A percentile compares a stretch with the other conserved stretches of the same genome.
These are phyloP conservation scores for Tetragnatha montana DNA, from an alignment of 2,888 invertebrate species.

Conservation along the genomic window DNA sequence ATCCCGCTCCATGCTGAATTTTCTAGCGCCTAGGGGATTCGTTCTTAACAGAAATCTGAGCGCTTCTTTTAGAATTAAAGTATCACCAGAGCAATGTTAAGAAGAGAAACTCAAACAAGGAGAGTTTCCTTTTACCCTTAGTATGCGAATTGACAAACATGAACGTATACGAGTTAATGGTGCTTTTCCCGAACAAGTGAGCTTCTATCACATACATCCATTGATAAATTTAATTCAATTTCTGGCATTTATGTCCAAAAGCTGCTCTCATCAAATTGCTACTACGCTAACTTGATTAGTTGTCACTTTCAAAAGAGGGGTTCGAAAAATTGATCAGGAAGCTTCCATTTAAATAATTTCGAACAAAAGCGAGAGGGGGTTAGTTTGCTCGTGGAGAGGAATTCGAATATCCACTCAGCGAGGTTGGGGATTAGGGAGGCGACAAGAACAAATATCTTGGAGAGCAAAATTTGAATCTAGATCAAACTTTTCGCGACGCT, in stretches of 20 bases:
- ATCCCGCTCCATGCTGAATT: not conserved
- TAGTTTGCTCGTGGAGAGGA: constrained; percentile 7
- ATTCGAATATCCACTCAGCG: not conserved
- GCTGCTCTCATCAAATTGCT: not conserved
- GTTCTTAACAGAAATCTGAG: not conserved
- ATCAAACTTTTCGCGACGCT: not conserved
- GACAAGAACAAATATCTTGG: not conserved
- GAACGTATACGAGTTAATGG: too few species aligned
- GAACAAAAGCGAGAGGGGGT: not conserved
- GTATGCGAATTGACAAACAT: not conserved
- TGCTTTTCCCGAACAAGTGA: too few species aligned
- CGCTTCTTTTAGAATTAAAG: not conserved
- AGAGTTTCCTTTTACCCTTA: not conserved
- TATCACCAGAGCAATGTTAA: not conserved
- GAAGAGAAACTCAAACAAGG: not conserved
- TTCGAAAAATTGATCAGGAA: not conserved
- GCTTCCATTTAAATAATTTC: not conserved
- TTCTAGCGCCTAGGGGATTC: not conserved
- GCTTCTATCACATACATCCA: not conserved
- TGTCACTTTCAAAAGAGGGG: not conserved
- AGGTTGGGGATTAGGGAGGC: constrained; percentile 5
- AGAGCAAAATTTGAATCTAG: constrained; percentile 13
- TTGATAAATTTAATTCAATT: not conserved
- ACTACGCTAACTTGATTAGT: not conserved
- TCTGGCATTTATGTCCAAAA: not conserved